These are phyloP conservation scores for Melitaea cinxia DNA, from an alignment of 1,140 invertebrate species.

Conservation along the genomic window DNA sequence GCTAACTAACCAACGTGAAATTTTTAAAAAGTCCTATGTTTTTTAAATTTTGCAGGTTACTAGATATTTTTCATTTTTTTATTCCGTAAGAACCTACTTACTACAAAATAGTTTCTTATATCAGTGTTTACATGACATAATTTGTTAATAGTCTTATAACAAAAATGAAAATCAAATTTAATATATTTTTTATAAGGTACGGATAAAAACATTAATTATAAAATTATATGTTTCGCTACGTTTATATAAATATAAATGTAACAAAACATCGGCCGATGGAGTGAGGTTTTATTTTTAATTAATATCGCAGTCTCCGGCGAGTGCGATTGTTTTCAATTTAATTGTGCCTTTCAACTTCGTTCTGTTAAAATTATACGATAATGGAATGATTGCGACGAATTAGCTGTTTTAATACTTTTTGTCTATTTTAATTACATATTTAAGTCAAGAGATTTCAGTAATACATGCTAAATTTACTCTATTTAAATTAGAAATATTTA, in stretches of 20 bases:
- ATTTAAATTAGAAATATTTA: too few species aligned
- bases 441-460: not conserved
- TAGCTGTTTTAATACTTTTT: slow-evolving; percentile 9
- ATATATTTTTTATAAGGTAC: too few species aligned
- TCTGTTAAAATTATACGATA: slow-evolving; percentile 32
- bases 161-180: too few species aligned
- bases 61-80: too few species aligned
- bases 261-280: slow-evolving; percentile 48
- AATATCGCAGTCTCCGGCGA: slow-evolving; percentile 57
- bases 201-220: slow-evolving; percentile 16
- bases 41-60: too few species aligned
- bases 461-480: too few species aligned
- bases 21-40: too few species aligned
- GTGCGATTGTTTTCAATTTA: slow-evolving; percentile 54
- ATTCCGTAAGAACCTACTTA: too few species aligned
- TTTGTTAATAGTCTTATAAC: too few species aligned
- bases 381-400: slow-evolving; percentile 28
- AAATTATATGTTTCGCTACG: slow-evolving; percentile 21
- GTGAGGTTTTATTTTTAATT: slow-evolving; percentile 70
- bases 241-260: slow-evolving; percentile 73
- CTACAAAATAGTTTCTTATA: too few species aligned
- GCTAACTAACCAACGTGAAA: too few species aligned
- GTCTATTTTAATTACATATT: not conserved
- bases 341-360: slow-evolving; percentile 46
- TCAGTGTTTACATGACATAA: too few species aligned